These are phyloP conservation scores for Ectropis crepuscularia DNA, from an alignment of 2,888 invertebrate genomes.

Conservation along the genomic window DNA sequence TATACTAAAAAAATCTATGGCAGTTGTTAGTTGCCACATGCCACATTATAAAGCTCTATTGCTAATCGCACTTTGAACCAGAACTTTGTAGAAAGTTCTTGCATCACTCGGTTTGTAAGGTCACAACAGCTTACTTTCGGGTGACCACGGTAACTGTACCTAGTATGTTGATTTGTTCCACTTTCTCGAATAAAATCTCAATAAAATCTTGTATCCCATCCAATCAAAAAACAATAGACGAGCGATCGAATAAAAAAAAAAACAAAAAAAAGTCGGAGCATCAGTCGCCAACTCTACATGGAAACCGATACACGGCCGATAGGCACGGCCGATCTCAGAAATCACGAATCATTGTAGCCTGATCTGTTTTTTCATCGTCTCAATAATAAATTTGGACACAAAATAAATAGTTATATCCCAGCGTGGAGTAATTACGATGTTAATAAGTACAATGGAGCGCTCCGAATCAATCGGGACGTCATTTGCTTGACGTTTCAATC, in stretches of 20 bases:
- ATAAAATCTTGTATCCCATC: no score
- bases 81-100: no score
- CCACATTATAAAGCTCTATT: no score
- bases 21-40: no score
- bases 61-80: no score
- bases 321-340: constrained; percentile 57
- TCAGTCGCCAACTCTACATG: constrained; percentile 50
- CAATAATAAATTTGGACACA: constrained; percentile 78
- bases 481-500: constrained; percentile 83
- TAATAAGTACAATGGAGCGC: constrained; percentile 77
- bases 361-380: constrained; percentile 72
- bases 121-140: no score
- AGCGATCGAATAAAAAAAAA: constrained; percentile 51
- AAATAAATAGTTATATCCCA: constrained; percentile 80
- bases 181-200: no score
- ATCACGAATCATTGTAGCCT: constrained; percentile 71
- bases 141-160: no score
- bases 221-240: constrained; percentile 44
- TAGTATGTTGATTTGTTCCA: no score
- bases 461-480: constrained; percentile 79
- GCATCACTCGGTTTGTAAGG: no score
- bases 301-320: constrained; percentile 70
- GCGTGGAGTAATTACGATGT: constrained; percentile 80
- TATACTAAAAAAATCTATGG: no score
- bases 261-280: constrained; percentile 52